Base-by-base conservation (phyloP, 2,888 invertebrate species). In the Cosmia trapezina region DNA sequence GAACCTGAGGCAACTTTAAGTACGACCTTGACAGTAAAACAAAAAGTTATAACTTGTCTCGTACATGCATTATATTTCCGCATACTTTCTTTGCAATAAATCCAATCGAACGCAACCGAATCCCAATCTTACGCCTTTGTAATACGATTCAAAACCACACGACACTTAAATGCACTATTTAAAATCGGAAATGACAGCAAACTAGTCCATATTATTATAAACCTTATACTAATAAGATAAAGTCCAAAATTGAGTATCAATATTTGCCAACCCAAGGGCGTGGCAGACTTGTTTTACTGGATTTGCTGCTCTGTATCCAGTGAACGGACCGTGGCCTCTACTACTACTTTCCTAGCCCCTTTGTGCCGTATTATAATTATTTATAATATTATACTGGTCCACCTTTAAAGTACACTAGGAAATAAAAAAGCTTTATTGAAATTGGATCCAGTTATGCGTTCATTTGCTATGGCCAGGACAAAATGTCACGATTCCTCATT, bases 241-340 rank as follows among this genome's bases (percentile, higher is more conserved):
- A 51, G 65, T 49, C 37, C 5, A 45, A 60, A 69, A 51, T 76
- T 49, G n/a, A 51, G 7, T 22, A 11, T 57, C 17, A 28, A n/a
- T 54, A 7, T 57, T 61, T 17, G n/a, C 2, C 19, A 64, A 66
- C 28, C 45, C 80, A 87, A 87, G 80, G 82, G 84, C 72, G 79
- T 79, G 70, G 74, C 66, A 28, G 62, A 73, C 65, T 86, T 66
- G 87, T 65, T 47, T 37, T 74, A 78, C 84, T 86, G 76, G 72
- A 72, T 74, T 54, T 37, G 14, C 37, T 72, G 54, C 22, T 51
- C 53, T 54, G 63, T 77, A 65, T 37, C 56, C 73, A 86, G 86
- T 86, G 86, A 86, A 82, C 80, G 86, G 86, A 41, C 86, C 89
- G 91, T 92, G 95, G 93, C 95, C 95, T 95, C 93, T 92, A 92